Base-by-base conservation (phyloP, 2,113 vertebrate species). In the Pipra filicauda region DNA sequence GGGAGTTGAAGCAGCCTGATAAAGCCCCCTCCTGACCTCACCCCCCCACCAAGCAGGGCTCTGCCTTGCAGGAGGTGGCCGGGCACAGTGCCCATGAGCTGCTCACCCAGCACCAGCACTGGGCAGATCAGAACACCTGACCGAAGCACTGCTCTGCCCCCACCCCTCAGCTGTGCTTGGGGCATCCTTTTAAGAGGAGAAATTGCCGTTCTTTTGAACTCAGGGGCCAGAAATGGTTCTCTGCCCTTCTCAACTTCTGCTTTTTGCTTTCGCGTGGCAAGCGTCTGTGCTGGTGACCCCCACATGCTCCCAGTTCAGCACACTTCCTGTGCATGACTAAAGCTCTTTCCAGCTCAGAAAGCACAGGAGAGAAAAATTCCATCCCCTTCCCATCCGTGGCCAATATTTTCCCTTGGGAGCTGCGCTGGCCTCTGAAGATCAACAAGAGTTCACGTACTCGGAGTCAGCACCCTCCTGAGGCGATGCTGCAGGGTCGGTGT, bases 221-320 rank as follows among this genome's bases (percentile, higher is more conserved):
- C 19, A 8, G 21, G 12, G 6, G 6, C 44, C 64, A 66, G 37
- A 89, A 94, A 58, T 12, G 23, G 23, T 31, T 2, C 2, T 58
- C 35, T 70, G 79, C 75, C 27, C 19, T 77, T 44, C 52, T 89
- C 5, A 4, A 15, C 44, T 92, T 83, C 91, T 92, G 46, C 72
- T 88, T 93, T 86, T 70, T 54, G 41, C 22, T 95, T 86, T 86
- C 1, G 8, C 9, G 7, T 41, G 1, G 1, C 61, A 44, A 87
- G 26, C 10, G 1, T 23, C 27, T 0, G 0, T 52, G 54, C 54
- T 49, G 58, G 43, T 31, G 13, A 44, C 24, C 35, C 35, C 31
- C 35, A 48, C 18, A 3, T 5, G 30, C 23, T 72, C 48, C 33
- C 54, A 43, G 79, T 41, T 44, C 83, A 66, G 58, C 31, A 39